A percentile compares a stretch with the other conserved stretches of the same genome.
Evolutionary conservation across 2,888 invertebrate species (phyloP).

Genomic region (Hanleya hanleyi): DNA sequence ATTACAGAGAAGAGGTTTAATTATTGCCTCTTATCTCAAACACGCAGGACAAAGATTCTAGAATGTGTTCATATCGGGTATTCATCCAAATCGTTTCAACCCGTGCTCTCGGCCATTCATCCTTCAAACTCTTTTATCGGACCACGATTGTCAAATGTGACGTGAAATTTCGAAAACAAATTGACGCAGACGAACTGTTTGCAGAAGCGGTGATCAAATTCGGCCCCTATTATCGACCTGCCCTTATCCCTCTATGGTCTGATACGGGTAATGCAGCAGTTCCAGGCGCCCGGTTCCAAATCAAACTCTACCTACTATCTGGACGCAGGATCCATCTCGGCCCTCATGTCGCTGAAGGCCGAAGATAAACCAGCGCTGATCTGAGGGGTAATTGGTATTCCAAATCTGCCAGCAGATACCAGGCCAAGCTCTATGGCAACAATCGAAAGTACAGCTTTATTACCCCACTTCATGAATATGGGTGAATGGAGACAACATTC

Average conservation of each 20-base stretch:
- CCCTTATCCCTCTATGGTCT: neutral
- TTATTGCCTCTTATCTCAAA: neutral
- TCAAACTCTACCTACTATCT: no score
- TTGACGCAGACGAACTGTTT: slow-evolving; percentile 1
- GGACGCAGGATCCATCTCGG: no score
- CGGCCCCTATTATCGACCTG: neutral
- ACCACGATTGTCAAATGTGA: neutral
- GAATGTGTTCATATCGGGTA: no score
- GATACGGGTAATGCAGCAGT: neutral
- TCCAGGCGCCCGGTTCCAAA: no score
- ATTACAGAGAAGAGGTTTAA: neutral
- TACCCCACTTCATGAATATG: no score
- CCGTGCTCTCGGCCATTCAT: neutral
- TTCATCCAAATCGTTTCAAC: no score
- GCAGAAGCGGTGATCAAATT: slow-evolving; percentile 6
- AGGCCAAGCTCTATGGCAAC: neutral
- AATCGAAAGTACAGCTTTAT: no score
- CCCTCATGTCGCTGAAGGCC: no score
- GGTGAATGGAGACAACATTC: no score
- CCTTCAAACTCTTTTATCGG: neutral
- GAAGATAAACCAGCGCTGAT: neutral
- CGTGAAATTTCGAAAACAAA: slow-evolving; percentile 10
- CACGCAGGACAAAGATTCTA: neutral
- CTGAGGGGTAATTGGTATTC: neutral
- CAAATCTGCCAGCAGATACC: neutral